Evolutionary conservation across 2,888 invertebrate genomes (phyloP).

Genomic region (Diplazon laetatorius): DNA sequence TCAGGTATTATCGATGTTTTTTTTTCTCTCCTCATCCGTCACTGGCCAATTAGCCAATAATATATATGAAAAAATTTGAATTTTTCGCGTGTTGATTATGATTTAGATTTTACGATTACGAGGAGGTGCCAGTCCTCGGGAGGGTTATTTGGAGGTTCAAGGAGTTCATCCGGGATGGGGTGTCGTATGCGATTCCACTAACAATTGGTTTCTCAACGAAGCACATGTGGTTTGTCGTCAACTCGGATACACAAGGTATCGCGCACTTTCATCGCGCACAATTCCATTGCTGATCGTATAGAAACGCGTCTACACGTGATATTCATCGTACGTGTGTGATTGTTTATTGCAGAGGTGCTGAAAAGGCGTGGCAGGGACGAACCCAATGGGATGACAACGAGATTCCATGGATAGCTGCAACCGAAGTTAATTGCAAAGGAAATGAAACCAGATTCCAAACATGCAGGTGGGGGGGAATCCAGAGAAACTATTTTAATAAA

Average conservation of each 20-base stretch:
- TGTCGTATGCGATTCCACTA: constrained; percentile 82
- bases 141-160: constrained; percentile 83
- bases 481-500: constrained; percentile 11
- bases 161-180: constrained; percentile 82
- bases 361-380: constrained; percentile 83
- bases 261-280: constrained; percentile 36
- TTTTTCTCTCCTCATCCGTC: no score
- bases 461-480: constrained; percentile 74
- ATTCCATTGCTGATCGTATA: constrained; percentile 37
- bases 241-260: constrained; percentile 83
- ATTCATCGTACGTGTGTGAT: constrained; percentile 20
- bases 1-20: no score
- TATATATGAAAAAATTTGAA: no score
- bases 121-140: constrained; percentile 80
- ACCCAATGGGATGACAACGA: constrained; percentile 72
- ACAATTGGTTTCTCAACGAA: constrained; percentile 83
- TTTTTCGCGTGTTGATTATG: not conserved
- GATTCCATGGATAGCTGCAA: constrained; percentile 79
- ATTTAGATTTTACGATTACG: constrained; percentile 81
- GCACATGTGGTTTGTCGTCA: constrained; percentile 84
- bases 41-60: no score
- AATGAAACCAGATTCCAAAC: constrained; percentile 81
- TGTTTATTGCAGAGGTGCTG: constrained; percentile 83
- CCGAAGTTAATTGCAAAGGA: constrained; percentile 79
- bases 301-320: constrained; percentile 7